Evolutionary conservation across 2,797 vertebrate species (phyloP).

Genomic region (Novumbra hubbsi): DNA sequence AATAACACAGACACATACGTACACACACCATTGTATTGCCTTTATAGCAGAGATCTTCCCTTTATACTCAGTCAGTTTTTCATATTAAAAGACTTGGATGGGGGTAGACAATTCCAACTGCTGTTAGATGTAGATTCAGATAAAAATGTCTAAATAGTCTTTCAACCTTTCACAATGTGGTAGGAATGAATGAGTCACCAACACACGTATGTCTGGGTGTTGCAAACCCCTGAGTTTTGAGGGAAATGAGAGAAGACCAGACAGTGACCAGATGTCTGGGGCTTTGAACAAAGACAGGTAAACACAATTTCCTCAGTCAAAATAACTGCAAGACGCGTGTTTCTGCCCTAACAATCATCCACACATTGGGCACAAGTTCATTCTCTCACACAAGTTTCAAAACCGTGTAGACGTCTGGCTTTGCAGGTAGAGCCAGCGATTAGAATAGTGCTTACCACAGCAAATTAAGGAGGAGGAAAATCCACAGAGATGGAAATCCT

Average conservation of each 20-base stretch:
- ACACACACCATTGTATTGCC: neutral
- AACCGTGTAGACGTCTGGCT: neutral
- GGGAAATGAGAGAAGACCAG: constrained; percentile 14
- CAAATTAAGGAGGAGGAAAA: neutral
- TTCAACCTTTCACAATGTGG: neutral
- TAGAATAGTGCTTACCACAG: constrained; percentile 1
- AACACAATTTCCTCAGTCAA: constrained; percentile 25
- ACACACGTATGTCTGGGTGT: neutral
- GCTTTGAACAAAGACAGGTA: constrained; percentile 21
- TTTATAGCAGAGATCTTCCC: neutral
- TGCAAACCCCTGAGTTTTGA: neutral
- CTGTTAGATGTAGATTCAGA: neutral
- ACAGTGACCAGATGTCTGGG: constrained; percentile 41
- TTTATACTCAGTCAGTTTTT: neutral
- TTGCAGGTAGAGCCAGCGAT: neutral
- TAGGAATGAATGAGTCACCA: neutral
- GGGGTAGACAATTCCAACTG: neutral
- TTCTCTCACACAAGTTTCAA: neutral
- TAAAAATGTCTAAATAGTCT: neutral
- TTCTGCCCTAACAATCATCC: neutral
- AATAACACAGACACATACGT: too few species aligned
- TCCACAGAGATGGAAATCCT: neutral
- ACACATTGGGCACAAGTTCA: neutral
- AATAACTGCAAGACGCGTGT: constrained; percentile 20
- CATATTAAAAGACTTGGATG: neutral